phyloP scores from a whole-genome alignment of 2,113 vertebrate species.

The Paraplagusia blochii region DNA sequence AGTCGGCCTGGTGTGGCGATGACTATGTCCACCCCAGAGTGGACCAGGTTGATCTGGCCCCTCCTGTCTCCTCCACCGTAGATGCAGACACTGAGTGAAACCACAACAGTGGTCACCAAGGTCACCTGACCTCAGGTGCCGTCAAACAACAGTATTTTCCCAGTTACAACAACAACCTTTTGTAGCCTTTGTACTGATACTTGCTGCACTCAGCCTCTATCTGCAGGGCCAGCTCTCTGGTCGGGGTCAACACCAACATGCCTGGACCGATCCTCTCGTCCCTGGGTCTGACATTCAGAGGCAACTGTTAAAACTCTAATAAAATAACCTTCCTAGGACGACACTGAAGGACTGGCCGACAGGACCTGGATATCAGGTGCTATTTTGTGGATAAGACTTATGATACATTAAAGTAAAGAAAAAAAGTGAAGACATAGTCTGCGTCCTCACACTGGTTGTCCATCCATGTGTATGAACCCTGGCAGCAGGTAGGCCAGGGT shows the following conservation, averaged over 20 bases:
- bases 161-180: too few species aligned
- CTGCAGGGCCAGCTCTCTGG: conserved; percentile 92
- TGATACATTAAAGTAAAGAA: not conserved
- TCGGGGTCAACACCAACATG: conserved; percentile 94
- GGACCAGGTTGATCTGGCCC: conserved; percentile 82
- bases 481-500: conserved; percentile 93
- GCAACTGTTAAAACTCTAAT: too few species aligned
- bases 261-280: conserved; percentile 82
- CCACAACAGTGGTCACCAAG: not conserved
- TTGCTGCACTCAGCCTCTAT: conserved; percentile 90
- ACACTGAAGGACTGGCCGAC: too few species aligned
- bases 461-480: conserved; percentile 94
- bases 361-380: too few species aligned
- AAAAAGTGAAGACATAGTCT: not conserved
- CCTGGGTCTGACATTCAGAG: conserved; percentile 66
- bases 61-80: conserved; percentile 91
- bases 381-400: too few species aligned
- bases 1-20: conserved; percentile 95
- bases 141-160: too few species aligned
- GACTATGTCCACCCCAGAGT: conserved; percentile 88
- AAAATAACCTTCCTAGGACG: too few species aligned
- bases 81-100: conserved; percentile 82
- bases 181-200: conserved; percentile 88
- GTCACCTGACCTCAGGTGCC: too few species aligned
- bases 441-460: conserved; percentile 84